Evolutionary conservation across 2,888 invertebrate species (phyloP), one percentile per base, ranked within the genome.

Genomic region (Lingula anatina): DNA sequence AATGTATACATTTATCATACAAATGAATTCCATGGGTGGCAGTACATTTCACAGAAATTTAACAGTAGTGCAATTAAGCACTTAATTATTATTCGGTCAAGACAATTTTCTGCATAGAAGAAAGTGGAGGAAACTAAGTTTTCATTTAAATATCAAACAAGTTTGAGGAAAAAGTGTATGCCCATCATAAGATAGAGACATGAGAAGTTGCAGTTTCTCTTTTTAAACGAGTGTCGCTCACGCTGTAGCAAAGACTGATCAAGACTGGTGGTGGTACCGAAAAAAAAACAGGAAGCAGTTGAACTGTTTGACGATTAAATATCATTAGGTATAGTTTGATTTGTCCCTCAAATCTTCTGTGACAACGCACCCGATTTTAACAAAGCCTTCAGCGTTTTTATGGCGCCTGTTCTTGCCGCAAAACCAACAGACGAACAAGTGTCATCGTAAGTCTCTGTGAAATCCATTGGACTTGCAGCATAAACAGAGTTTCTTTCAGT

Each of bases 391-490:
- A 68, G 37, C 5, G 47, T 49, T 21, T 60, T 49, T 2, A 63
- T 46, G 44, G 66, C 61, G 9, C 66, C 66, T 20, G 50, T 35
- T 36, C 64, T 47, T 2, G 65, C 66, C 25, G 66, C 64, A 21
- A 55, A 54, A 7, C 62, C 62, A 27, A 66, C 63, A 18, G 64
- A 56, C 12, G 62, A 62, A 53, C 64, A 65, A 15, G 61, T 62
- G 49, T 66, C 62, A 7, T 51, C 46, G 45, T 68, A 64, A 15
- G 60, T 60, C 47, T 67, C 65, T 23, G 49, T 55, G 43, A 65
- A 65, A 47, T 63, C 57, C 62, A 65, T 65, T n/a, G n/a, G n/a
- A n/a, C n/a, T n/a, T n/a, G n/a, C n/a, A n/a, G n/a, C n/a, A n/a
- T n/a, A n/a, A n/a, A n/a, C n/a, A n/a, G n/a, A n/a, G n/a, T n/a